Conservation (phyloP, 2,113 vertebrate genomes). For the Talpa occidentalis region DNA sequence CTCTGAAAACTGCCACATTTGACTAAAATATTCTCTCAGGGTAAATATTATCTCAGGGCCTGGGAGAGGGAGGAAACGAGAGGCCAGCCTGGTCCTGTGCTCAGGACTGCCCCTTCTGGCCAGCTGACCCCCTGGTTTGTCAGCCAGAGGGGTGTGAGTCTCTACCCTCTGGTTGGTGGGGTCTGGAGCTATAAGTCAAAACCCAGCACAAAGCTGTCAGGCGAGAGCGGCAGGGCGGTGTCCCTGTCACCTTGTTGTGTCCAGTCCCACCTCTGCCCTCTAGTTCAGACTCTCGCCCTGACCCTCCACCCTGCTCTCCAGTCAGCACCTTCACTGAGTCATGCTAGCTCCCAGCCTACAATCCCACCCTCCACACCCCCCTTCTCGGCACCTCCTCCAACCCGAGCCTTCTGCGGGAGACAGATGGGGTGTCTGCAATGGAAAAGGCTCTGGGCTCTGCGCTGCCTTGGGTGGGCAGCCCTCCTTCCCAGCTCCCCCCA, state of each 20-base stretch:
- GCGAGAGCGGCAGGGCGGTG: not conserved
- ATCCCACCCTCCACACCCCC: constrained; percentile 56
- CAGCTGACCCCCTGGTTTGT: not conserved
- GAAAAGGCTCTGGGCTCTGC: constrained; percentile 79
- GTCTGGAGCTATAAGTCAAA: constrained; percentile 33
- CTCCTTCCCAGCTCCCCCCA: constrained; percentile 49
- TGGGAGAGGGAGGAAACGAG: not conserved
- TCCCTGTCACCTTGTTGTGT: not conserved
- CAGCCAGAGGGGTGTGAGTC: not conserved
- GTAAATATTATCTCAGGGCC: constrained; percentile 44
- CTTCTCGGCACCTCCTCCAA: constrained; percentile 77
- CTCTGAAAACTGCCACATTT: constrained; percentile 18
- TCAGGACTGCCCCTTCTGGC: not conserved
- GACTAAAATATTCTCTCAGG: constrained; percentile 50
- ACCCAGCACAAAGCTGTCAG: not conserved
- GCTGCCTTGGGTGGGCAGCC: constrained; percentile 72
- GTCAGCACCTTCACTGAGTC: constrained; percentile 29
- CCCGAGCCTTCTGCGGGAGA: constrained; percentile 78
- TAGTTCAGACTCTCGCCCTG: not conserved
- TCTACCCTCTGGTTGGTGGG: not conserved
- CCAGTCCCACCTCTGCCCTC: not conserved
- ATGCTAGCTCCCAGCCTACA: constrained; percentile 60
- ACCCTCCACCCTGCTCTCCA: not conserved
- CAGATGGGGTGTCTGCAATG: constrained; percentile 81
- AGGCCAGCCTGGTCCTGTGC: not conserved